phyloP scores from a whole-genome alignment of 1,140 invertebrate genomes.

The Hirudo medicinalis region DNA sequence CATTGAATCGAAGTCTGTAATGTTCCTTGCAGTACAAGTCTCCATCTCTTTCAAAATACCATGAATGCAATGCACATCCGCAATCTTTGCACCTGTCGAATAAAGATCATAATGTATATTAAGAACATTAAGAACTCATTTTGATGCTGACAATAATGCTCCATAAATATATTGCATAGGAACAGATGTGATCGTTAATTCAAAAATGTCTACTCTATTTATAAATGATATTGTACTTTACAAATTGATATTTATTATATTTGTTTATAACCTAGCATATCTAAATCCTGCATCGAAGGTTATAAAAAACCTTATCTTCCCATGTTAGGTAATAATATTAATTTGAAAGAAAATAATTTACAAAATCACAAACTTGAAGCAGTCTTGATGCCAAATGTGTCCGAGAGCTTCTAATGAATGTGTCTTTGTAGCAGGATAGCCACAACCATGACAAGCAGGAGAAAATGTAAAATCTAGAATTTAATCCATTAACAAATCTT shows the following conservation, averaged over 20 bases:
- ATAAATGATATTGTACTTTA: neutral
- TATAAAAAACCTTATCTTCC: neutral
- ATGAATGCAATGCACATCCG: conserved; percentile 63
- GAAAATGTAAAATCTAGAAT: too few species aligned
- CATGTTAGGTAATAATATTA: neutral
- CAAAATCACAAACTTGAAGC: conserved; percentile 1
- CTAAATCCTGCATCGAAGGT: neutral
- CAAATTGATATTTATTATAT: too few species aligned
- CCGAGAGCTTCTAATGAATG: neutral
- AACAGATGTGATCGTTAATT: neutral
- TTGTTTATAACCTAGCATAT: too few species aligned
- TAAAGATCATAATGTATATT: neutral
- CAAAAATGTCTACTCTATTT: neutral
- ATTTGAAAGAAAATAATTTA: neutral
- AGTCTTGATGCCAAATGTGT: neutral
- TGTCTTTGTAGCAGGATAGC: neutral
- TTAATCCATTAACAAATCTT: too few species aligned
- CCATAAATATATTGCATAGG: neutral
- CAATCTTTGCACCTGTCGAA: conserved; percentile 67
- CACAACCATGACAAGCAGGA: neutral
- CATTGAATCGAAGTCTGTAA: conserved; percentile 74
- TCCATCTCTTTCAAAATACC: conserved; percentile 86
- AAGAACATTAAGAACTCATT: neutral
- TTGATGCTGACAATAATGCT: too few species aligned
- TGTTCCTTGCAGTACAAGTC: conserved; percentile 74